A percentile compares a stretch with the other conserved stretches of the same genome.
These are phyloP conservation scores for Otocyon megalotis DNA, from an alignment of 2,113 vertebrate species.

Conservation along the genomic window DNA sequence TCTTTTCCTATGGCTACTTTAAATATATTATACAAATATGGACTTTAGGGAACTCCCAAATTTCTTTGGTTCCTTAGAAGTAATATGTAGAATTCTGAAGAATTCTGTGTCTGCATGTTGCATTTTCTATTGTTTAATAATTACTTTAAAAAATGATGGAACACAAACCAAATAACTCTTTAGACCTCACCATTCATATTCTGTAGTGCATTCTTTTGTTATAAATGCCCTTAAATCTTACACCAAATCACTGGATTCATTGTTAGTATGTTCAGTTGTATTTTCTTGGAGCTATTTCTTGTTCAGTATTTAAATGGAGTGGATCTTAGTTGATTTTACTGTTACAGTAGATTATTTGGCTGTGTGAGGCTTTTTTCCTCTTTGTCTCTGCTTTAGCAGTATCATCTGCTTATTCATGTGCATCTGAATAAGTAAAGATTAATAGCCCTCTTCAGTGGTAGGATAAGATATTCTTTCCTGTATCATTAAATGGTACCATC, in stretches of 20 bases:
- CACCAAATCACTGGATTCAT: not conserved
- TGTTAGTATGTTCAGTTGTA: not conserved
- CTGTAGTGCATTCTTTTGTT: not conserved
- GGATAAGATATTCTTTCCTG: not conserved
- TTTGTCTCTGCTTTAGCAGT: not conserved
- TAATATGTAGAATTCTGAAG: not conserved
- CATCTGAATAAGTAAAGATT: not conserved
- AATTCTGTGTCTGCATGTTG: not conserved
- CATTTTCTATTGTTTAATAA: not conserved
- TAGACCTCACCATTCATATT: not conserved
- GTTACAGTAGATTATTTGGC: not conserved
- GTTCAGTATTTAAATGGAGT: not conserved
- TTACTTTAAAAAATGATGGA: constrained; percentile 14
- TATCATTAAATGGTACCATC: not conserved
- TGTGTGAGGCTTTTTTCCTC: not conserved
- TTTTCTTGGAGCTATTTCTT: constrained; percentile 50
- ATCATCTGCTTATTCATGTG: not conserved
- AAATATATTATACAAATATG: not conserved
- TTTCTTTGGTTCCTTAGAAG: not conserved
- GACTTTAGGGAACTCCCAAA: not conserved
- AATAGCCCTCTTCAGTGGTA: not conserved
- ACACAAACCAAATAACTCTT: not conserved
- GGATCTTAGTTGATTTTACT: not conserved
- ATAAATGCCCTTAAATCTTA: constrained; percentile 30
- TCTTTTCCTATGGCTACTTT: not conserved